phyloP scores from a whole-genome alignment of 2,888 invertebrate species.

The Sussaba pulchella region DNA sequence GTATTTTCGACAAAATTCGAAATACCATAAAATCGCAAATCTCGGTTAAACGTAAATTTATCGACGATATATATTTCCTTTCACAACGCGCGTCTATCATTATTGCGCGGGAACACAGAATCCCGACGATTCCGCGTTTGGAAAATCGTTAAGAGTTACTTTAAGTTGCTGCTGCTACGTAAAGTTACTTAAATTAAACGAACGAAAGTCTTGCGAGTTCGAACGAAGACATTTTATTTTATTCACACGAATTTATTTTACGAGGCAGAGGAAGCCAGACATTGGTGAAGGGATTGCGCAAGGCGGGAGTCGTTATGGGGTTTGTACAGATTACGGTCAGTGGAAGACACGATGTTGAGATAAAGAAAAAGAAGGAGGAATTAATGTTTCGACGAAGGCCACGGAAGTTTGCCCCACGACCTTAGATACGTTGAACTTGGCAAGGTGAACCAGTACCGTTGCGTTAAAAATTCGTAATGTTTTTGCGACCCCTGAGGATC shows the following conservation, averaged over 20 bases:
- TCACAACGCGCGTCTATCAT: conserved; percentile 12
- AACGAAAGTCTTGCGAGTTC: not conserved
- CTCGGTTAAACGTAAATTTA: conserved; percentile 46
- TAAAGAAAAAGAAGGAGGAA: not conserved
- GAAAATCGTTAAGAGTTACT: conserved; percentile 30
- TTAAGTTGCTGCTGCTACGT: too few species aligned
- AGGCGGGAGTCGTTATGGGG: not conserved
- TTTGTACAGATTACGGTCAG: conserved; percentile 10
- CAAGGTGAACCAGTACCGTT: conserved; percentile 65
- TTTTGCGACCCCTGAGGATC: not conserved
- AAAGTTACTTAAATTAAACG: too few species aligned
- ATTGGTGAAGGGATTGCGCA: conserved; percentile 10
- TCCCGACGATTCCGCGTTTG: conserved; percentile 21
- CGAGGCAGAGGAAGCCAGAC: not conserved
- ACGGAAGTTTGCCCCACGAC: conserved; percentile 69
- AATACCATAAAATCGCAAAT: too few species aligned
- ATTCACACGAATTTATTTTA: not conserved
- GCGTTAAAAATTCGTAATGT: not conserved
- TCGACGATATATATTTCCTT: conserved; percentile 35
- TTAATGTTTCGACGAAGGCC: conserved; percentile 35
- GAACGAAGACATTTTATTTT: not conserved
- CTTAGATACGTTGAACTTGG: conserved; percentile 68
- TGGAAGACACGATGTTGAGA: not conserved
- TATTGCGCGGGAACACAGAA: not conserved
- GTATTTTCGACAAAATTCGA: too few species aligned